A percentile compares a stretch with the other conserved stretches of the same genome.
Conservation (phyloP, 2,888 invertebrate genomes). For the Lomographa bimaculata region DNA sequence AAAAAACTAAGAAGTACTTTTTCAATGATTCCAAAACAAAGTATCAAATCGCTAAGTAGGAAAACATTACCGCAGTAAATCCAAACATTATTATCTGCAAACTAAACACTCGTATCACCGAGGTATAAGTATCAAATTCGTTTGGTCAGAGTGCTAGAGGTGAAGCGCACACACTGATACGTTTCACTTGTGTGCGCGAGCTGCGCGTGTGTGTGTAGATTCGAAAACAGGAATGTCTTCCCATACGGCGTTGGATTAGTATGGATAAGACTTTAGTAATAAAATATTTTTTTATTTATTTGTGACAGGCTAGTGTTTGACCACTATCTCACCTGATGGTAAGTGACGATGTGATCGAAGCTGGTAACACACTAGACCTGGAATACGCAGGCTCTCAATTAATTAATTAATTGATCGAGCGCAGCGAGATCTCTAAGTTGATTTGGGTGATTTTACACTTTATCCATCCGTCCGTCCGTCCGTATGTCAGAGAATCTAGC, state of each 20-base stretch:
- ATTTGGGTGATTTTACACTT: too few relatives aligned
- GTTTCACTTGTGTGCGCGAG: slow-evolving; percentile 6
- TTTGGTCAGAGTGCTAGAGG: slow-evolving; percentile 4
- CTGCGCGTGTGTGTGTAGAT: slow-evolving; percentile 9
- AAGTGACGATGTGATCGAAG: too few relatives aligned
- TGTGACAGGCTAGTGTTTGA: too few relatives aligned
- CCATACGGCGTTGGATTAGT: slow-evolving; percentile 11
- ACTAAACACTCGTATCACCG: slow-evolving; percentile 5
- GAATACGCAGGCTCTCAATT: too few relatives aligned
- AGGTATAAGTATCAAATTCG: slow-evolving; percentile 18
- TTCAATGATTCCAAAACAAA: neutral
- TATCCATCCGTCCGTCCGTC: too few relatives aligned
- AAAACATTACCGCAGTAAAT: neutral
- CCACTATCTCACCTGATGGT: too few relatives aligned
- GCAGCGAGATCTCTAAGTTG: too few relatives aligned
- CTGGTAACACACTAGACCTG: too few relatives aligned
- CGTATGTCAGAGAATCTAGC: too few relatives aligned
- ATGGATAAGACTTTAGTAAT: slow-evolving; percentile 9
- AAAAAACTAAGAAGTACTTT: neutral
- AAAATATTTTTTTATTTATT: too few relatives aligned
- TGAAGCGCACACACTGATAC: slow-evolving; percentile 11
- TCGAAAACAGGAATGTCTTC: slow-evolving; percentile 23
- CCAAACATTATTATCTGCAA: too few relatives aligned
- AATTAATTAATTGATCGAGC: too few relatives aligned
- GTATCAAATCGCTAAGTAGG: neutral